Evolutionary conservation across 2,113 vertebrate genomes (phyloP).

Genomic region (Pogona vitticeps): DNA sequence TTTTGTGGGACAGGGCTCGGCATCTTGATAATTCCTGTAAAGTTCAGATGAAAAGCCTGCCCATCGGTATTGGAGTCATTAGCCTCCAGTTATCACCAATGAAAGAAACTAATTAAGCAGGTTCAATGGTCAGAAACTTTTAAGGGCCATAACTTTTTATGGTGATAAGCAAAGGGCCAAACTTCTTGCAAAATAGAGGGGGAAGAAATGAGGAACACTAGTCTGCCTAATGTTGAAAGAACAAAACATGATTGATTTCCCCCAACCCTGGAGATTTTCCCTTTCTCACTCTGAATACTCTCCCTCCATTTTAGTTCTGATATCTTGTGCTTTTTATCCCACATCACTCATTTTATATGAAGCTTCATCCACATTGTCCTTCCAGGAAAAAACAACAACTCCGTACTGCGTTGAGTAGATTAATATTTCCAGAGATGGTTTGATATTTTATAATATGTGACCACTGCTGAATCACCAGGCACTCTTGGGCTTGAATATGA

Average conservation of each 20-base stretch:
- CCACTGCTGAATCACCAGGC: not conserved
- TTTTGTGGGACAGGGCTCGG: too few species aligned
- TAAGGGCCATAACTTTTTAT: not conserved
- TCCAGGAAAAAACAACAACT: not conserved
- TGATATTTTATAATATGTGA: not conserved
- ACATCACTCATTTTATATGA: conserved; percentile 7
- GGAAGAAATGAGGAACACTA: not conserved
- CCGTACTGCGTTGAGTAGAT: too few species aligned
- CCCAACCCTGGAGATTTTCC: not conserved
- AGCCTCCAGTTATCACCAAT: too few species aligned
- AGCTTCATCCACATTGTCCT: not conserved
- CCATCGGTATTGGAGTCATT: not conserved
- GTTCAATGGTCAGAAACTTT: too few species aligned
- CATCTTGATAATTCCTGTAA: too few species aligned
- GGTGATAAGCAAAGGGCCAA: not conserved
- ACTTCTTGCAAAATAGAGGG: not conserved
- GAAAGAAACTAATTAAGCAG: too few species aligned
- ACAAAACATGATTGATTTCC: not conserved
- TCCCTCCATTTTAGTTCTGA: not conserved
- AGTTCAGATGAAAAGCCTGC: not conserved
- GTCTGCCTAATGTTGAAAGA: not conserved
- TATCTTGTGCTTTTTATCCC: not conserved
- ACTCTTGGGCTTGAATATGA: not conserved
- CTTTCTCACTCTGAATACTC: not conserved
- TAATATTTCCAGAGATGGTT: not conserved